Conservation (phyloP, 2,113 vertebrate genomes). For the Ceuthmochares aereus region DNA sequence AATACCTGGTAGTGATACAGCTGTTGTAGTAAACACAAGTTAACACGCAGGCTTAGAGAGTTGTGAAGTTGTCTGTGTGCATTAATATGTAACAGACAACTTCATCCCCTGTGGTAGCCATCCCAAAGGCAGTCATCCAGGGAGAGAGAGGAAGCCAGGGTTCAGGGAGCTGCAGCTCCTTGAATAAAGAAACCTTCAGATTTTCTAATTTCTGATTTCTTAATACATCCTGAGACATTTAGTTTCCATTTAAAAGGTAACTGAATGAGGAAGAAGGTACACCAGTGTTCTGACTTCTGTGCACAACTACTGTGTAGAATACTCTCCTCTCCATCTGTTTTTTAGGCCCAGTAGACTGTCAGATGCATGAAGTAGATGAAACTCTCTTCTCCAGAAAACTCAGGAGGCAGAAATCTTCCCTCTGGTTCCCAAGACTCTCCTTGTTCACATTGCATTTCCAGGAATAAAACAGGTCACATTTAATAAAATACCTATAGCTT, state of each 20-base stretch:
- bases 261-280: not conserved
- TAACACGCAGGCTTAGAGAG: not conserved
- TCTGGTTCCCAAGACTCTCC: too few relatives aligned
- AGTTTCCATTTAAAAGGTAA: not conserved
- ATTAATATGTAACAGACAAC: not conserved
- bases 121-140: not conserved
- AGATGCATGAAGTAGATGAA: not conserved
- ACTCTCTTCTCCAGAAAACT: not conserved
- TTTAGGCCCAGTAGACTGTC: not conserved
- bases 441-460: not conserved
- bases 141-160: not conserved
- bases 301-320: not conserved
- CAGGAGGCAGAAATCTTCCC: not conserved
- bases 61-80: accelerated
- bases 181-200: not conserved
- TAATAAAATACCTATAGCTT: accelerated
- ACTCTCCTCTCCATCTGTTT: not conserved
- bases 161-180: not conserved
- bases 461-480: not conserved
- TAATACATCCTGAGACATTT: not conserved
- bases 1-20: not conserved
- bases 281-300: not conserved
- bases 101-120: not conserved
- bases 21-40: not conserved
- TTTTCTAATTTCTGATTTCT: not conserved